Evolutionary conservation across 1,140 invertebrate genomes (phyloP).

Genomic region (roundworm (Caenorhabditis elegans)): DNA sequence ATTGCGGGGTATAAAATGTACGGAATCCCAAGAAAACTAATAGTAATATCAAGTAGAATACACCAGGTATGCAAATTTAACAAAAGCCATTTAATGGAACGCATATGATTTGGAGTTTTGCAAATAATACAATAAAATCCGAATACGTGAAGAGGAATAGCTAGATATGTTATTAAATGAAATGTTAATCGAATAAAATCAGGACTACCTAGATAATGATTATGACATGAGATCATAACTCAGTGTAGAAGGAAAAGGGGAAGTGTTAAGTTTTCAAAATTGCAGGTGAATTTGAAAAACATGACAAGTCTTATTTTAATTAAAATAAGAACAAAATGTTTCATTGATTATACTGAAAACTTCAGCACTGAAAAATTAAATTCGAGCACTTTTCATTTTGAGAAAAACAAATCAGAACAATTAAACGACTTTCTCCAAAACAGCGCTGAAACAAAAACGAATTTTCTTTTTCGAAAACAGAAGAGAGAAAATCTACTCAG

Average conservation of each 20-base stretch:
- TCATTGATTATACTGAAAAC: no score
- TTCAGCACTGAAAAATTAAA: no score
- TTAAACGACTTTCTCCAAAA: no score
- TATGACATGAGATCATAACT: background rate
- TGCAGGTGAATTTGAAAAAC: background rate
- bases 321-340: no score
- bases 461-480: no score
- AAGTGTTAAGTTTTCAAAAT: no score
- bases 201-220: background rate
- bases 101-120: background rate
- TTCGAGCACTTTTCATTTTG: no score
- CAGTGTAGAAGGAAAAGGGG: background rate
- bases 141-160: background rate
- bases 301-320: no score
- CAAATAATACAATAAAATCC: background rate
- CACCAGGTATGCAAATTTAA: background rate
- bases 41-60: background rate
- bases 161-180: background rate
- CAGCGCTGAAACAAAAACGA: no score
- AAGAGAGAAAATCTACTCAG: no score
- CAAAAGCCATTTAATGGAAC: background rate
- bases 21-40: background rate
- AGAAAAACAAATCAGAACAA: no score
- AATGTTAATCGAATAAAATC: background rate
- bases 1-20: background rate